Base-by-base conservation (phyloP, 2,113 vertebrate genomes). In the Aptenodytes forsteri region DNA sequence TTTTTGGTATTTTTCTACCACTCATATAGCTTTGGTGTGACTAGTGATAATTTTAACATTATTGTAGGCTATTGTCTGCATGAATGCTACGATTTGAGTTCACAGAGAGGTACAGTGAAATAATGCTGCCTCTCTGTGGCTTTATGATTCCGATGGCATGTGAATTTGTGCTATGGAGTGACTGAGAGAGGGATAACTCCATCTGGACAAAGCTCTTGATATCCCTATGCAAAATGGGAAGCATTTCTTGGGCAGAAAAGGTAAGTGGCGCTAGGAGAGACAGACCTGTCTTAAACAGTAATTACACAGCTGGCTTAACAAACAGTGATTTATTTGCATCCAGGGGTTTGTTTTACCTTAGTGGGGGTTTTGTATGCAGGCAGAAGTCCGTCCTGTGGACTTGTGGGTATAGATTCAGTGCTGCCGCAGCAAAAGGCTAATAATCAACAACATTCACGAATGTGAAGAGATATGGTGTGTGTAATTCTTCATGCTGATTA, bases 401-500 rank as follows among this genome's bases (percentile, higher is more conserved):
- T 2, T 54, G 47, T 65, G 64, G 58, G 17, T 59, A 14, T 16
- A 13, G 56, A 19, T 65, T 72, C 40, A 32, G 67, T 20, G 80
- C 83, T 71, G 72, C 59, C 2, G 4, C 86, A 81, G 90, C 71
- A 29, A 38, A 59, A 66, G 56, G 29, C 29, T 46, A 42, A 47
- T 11, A 29, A 81, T 36, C 25, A n/a, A 27, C 36, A 58, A 0
- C 16, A 5, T 11, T 38, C 6, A 5, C 0, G 13, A 30, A 3
- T 20, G 46, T n/a, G 30, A 44, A 36, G 73, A 50, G 73, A 8
- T 10, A 3, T 1, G 9, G 26, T 13, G 46, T 50, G 52, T 88
- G 42, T 49, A 36, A 49, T 90, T 82, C 44, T n/a, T 89, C 36
- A 15, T 18, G 26, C 89, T 44, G 61, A 16, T 84, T 71, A 46